phyloP scores from a whole-genome alignment of 2,888 invertebrate genomes.

The Melinaea marsaeus region DNA sequence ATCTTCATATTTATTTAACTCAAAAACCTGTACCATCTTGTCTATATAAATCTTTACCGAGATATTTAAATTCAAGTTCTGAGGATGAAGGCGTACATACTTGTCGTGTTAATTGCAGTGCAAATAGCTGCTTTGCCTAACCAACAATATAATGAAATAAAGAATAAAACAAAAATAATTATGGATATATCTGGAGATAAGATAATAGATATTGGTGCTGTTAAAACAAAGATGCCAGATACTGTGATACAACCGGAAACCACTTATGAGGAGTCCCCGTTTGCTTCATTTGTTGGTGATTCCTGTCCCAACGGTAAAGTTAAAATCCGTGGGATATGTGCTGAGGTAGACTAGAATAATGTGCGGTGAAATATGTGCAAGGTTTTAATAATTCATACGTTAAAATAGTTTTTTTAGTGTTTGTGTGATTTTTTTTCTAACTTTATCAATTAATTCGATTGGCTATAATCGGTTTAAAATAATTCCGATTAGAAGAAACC shows the following conservation, averaged over 20 bases:
- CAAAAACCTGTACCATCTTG: too few species aligned
- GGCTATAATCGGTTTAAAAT: too few species aligned
- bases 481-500: too few species aligned
- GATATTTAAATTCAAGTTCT: not conserved
- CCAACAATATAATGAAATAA: too few species aligned
- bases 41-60: not conserved
- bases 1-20: too few species aligned
- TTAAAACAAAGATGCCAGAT: not conserved
- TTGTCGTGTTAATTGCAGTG: not conserved
- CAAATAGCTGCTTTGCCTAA: not conserved
- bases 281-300: constrained; percentile 16
- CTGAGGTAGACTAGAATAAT: constrained; percentile 13
- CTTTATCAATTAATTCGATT: too few species aligned
- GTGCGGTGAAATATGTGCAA: not conserved
- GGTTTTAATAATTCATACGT: not conserved
- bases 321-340: constrained; percentile 20
- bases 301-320: constrained; percentile 14
- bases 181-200: too few species aligned
- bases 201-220: not conserved
- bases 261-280: not conserved
- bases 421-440: too few species aligned
- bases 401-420: too few species aligned
- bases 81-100: not conserved
- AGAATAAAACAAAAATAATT: too few species aligned
- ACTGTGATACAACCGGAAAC: not conserved